A percentile compares a stretch with the other conserved stretches of the same genome.
Conservation (phyloP, 1,140 invertebrate genomes). For the Elymnias hypermnestra region DNA sequence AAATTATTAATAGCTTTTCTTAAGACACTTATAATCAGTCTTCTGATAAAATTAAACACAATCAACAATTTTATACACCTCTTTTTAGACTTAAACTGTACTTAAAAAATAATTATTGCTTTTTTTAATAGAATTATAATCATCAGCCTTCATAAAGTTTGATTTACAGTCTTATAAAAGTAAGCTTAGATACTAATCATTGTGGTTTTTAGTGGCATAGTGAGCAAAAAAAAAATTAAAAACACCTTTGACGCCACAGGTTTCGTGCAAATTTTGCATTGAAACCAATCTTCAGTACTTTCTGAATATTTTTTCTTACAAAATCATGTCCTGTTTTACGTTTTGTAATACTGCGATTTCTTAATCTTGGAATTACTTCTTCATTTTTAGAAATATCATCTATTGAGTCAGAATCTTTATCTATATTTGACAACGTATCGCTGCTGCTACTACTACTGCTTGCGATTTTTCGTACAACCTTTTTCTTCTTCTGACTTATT, state of each 20-base stretch:
- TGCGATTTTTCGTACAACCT: slow-evolving; percentile 2
- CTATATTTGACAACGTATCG: slow-evolving; percentile 6
- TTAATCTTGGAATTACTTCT: slow-evolving; percentile 15
- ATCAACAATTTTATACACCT: no score
- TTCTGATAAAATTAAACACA: no score
- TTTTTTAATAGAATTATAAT: no score
- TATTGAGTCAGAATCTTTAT: slow-evolving; percentile 7
- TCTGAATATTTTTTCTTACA: slow-evolving; percentile 20
- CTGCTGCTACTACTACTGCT: slow-evolving; percentile 6
- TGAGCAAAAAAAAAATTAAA: slow-evolving; percentile 15
- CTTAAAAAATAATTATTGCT: no score
- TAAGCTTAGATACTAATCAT: no score
- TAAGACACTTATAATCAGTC: no score
- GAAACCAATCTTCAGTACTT: slow-evolving; percentile 15
- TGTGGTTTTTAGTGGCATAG: slow-evolving; percentile 13
- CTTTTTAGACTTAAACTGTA: no score
- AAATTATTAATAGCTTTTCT: no score
- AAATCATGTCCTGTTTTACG: slow-evolving; percentile 14
- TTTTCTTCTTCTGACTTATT: slow-evolving; percentile 11
- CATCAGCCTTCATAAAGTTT: no score
- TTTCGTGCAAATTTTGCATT: slow-evolving; percentile 16
- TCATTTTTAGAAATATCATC: slow-evolving; percentile 13
- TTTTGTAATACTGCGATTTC: slow-evolving; percentile 7
- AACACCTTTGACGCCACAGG: no score
- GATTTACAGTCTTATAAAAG: no score